Conservation (phyloP, 2,888 invertebrate genomes). For the Pandemis corylana region DNA sequence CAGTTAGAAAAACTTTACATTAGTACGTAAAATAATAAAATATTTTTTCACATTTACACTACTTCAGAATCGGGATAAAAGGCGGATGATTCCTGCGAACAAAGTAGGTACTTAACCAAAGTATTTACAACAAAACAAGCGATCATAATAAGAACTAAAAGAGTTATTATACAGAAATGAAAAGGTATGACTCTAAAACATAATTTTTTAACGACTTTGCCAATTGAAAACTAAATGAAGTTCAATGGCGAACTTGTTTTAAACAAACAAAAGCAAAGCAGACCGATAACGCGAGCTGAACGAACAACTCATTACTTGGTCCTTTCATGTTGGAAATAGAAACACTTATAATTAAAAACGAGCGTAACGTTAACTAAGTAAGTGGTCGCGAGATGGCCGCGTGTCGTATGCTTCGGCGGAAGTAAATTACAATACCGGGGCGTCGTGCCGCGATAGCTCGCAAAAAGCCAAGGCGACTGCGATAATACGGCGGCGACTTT, state of each 20-base stretch:
- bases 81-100: no score
- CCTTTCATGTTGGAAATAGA: not conserved
- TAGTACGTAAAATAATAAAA: no score
- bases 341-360: conserved; percentile 2
- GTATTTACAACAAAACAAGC: not conserved
- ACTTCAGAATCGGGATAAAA: no score
- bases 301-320: not conserved
- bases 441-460: not conserved
- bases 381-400: not conserved
- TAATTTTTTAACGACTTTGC: not conserved
- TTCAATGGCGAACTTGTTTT: conserved; percentile 14
- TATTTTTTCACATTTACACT: no score
- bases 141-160: not conserved
- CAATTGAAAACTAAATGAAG: conserved; percentile 1
- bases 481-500: conserved; percentile 7
- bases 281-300: conserved; percentile 1
- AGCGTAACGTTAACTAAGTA: not conserved
- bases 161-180: conserved; percentile 1
- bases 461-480: conserved; percentile 9
- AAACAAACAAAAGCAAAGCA: conserved; percentile 11
- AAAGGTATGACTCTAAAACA: not conserved
- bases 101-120: not conserved
- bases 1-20: no score
- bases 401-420: not conserved
- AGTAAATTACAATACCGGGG: not conserved